These are phyloP conservation scores for Ferrisia virgata DNA, from an alignment of 2,888 invertebrate genomes.

Conservation along the genomic window DNA sequence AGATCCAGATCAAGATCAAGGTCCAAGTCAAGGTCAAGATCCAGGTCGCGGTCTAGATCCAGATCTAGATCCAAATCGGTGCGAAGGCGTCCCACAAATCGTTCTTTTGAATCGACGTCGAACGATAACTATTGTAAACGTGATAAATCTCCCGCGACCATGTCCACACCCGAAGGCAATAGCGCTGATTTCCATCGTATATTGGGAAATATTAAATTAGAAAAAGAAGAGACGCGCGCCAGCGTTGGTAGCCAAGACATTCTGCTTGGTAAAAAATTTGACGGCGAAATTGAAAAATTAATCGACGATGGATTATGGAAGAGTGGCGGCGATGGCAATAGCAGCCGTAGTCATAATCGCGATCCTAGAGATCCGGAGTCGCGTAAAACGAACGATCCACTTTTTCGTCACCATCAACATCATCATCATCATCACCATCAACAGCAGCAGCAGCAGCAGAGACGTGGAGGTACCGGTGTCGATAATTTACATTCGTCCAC, in stretches of 20 bases:
- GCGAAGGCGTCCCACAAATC: not conserved
- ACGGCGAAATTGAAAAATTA: not conserved
- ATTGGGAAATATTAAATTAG: not conserved
- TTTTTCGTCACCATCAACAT: not conserved
- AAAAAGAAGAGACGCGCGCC: not conserved
- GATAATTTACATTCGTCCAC: not conserved
- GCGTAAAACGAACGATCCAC: not conserved
- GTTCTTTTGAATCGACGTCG: not conserved
- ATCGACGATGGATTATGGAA: not conserved
- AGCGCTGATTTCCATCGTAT: not conserved
- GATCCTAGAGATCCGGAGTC: not conserved
- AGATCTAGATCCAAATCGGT: not conserved
- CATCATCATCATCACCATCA: not conserved
- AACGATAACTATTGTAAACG: not conserved
- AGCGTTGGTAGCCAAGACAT: not conserved
- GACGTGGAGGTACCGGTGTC: not conserved
- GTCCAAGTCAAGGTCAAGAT: not conserved
- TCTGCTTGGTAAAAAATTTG: not conserved
- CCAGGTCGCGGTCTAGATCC: not conserved
- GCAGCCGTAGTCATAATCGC: not conserved
- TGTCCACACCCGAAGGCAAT: not conserved
- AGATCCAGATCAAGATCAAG: not conserved
- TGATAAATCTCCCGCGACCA: not conserved
- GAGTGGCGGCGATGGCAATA: not conserved
- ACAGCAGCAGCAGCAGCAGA: not conserved